Conservation (phyloP, 1,140 invertebrate species). For the Maniola jurtina region DNA sequence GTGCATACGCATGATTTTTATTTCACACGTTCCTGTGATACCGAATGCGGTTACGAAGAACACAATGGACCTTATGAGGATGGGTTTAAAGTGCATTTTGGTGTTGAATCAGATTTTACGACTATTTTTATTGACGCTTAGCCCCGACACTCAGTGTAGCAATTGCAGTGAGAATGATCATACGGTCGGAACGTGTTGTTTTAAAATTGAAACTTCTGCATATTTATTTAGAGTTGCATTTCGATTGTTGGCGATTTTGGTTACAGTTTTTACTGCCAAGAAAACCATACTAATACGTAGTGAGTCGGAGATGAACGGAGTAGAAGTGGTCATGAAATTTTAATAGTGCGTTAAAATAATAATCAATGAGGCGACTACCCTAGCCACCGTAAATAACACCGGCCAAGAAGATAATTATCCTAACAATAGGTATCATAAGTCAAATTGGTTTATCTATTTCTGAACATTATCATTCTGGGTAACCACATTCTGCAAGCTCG, state of each 20-base stretch:
- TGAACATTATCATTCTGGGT: neutral
- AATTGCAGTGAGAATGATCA: constrained; percentile 50
- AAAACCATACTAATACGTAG: constrained; percentile 52
- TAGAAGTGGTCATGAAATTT: constrained; percentile 75
- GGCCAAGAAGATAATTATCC: constrained; percentile 29
- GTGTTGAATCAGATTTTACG: constrained; percentile 56
- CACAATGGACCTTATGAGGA: constrained; percentile 43
- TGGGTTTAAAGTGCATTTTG: constrained; percentile 45
- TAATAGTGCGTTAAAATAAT: constrained; percentile 77
- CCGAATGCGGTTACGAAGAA: constrained; percentile 12
- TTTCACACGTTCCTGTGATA: constrained; percentile 66
- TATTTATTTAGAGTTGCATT: constrained; percentile 33
- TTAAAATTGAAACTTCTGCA: constrained; percentile 40
- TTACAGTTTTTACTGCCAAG: constrained; percentile 42
- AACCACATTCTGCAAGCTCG: neutral
- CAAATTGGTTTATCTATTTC: constrained; percentile 5
- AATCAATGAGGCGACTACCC: constrained; percentile 73
- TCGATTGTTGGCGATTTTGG: constrained; percentile 16
- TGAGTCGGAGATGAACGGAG: constrained; percentile 70
- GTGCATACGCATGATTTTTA: constrained; percentile 77
- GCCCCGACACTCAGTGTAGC: constrained; percentile 63
- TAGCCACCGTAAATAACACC: constrained; percentile 49
- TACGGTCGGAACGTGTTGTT: constrained; percentile 30
- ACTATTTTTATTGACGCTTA: constrained; percentile 77
- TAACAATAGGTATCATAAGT: constrained; percentile 13